Base-by-base conservation (phyloP, 2,888 invertebrate genomes). In the Acanthococcus lagerstroemiae region DNA sequence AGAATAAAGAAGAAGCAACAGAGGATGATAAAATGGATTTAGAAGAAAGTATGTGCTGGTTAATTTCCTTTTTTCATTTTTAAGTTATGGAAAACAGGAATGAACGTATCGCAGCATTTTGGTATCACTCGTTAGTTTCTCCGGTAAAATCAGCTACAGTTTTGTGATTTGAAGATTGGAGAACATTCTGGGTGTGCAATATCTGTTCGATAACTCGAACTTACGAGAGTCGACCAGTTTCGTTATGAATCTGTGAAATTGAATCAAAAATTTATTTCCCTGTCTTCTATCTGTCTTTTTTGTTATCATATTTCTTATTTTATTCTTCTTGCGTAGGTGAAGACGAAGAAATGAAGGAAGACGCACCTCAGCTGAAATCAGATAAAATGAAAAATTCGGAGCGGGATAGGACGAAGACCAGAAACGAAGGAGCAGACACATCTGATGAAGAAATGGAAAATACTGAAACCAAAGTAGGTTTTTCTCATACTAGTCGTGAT, bases 11-110 rank as follows among this genome's bases (percentile, higher is more conserved):
- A 55, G 72, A 80, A 6, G 79, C 69, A 80, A 82, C 66, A 5
- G 82, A 84, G 25, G 79, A 82, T 45, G 76, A 80, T 56, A 76
- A 81, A 24, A 80, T 81, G 75, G 79, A 81, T 3, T 76, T 79
- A 73, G 71, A 71, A 50, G 69, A 71, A 69, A 71, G 69, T 68
- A 26, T 66, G 54, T 25, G 26, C n/a, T 30, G 37, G 15, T 30
- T 6, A 30, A 9, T 30, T 9, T 15, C 37, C 6, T 6, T 9
- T 9, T 9, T 30, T 9, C 15, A 30, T 15, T 30, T 6, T 30
- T 30, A 15, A 30, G 37, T 9, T 9, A 30, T 30, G 37, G 37
- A 30, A 30, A 30, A 30, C 37, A 30, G 37, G 7, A 30, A 9
- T 30, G 37, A 30, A 30, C 15, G 15, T n/a, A n/a, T n/a, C n/a